Evolutionary conservation across 1,140 invertebrate genomes (phyloP), one percentile per base, ranked within the genome.

Genomic region (Lerema accius): DNA sequence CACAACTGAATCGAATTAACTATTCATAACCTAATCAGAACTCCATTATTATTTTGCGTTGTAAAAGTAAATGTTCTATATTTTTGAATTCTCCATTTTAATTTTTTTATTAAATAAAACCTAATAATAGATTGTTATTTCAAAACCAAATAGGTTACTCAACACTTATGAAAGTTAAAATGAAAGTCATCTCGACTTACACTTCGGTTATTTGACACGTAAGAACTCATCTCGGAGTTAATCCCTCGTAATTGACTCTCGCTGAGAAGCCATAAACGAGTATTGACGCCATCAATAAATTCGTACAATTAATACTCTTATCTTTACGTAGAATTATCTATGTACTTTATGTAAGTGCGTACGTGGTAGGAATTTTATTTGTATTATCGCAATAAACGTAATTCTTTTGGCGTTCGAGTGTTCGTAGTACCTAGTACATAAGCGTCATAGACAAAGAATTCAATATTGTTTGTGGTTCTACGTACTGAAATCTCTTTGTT

Each of bases 231-330:
- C 59, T 53, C 48, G 58, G 75, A 84, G 78, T 82, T 82, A 80
- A 82, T 82, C 73, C 64, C 65, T 66, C 63, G 70, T 86, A 86
- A 88, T 86, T 86, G 85, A 80, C 71, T 79, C 82, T 84, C 76
- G 73, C 78, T 78, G 76, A 71, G 80, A 80, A 78, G 77, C 79
- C 60, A 84, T 88, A 86, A 88, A 86, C 76, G 60, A 60, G 72
- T 82, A 84, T 88, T 84, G 80, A 77, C 69, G 77, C 63, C 74
- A 61, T 74, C 73, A 80, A 87, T 84, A 87, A 84, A 85, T 55
- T 69, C 64, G 63, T 53, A 68, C 70, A 80, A 82, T 83, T 83
- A 80, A 83, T 86, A 79, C 65, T 50, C 65, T 39, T 49, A 65
- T 70, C 49, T 67, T 51, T 3, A 45, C 14, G 10, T 9, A 55